Conservation (phyloP, 1,140 invertebrate species). For the Reticulitermes speratus region DNA sequence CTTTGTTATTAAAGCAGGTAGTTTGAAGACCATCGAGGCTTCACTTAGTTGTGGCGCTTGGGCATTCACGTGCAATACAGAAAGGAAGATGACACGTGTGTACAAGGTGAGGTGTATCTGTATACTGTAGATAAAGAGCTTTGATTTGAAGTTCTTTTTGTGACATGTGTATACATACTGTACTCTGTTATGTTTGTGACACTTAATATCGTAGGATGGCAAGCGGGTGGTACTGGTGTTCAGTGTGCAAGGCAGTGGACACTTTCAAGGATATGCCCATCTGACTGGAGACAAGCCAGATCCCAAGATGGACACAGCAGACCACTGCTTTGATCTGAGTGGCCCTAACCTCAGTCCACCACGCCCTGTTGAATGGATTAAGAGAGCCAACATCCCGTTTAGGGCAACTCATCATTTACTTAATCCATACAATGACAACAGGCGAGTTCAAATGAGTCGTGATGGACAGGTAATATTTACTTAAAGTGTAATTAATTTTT, state of each 20-base stretch:
- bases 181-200: not conserved
- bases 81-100: slow-evolving; percentile 49
- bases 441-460: slow-evolving; percentile 51
- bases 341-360: slow-evolving; percentile 40
- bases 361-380: slow-evolving; percentile 52
- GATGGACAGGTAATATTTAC: slow-evolving; percentile 52
- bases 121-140: too few relatives aligned
- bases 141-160: too few relatives aligned
- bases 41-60: slow-evolving; percentile 50
- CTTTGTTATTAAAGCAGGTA: slow-evolving; percentile 54
- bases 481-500: too few relatives aligned
- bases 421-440: slow-evolving; percentile 56
- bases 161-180: not conserved
- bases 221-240: slow-evolving; percentile 54
- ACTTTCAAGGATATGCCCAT: slow-evolving; percentile 56
- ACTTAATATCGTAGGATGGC: slow-evolving; percentile 47
- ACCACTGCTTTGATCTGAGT: slow-evolving; percentile 47
- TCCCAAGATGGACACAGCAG: slow-evolving; percentile 40
- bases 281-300: slow-evolving; percentile 43
- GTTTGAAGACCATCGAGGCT: slow-evolving; percentile 50
- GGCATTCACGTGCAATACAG: slow-evolving; percentile 51
- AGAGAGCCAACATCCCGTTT: slow-evolving; percentile 52
- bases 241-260: slow-evolving; percentile 54
- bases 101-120: slow-evolving; percentile 46
- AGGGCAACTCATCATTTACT: slow-evolving; percentile 50